Percentiles rank a stretch among this genome's conserved stretches.
phyloP scores from a whole-genome alignment of 2,888 invertebrate genomes.

The Dasysyrphus tricinctus region DNA sequence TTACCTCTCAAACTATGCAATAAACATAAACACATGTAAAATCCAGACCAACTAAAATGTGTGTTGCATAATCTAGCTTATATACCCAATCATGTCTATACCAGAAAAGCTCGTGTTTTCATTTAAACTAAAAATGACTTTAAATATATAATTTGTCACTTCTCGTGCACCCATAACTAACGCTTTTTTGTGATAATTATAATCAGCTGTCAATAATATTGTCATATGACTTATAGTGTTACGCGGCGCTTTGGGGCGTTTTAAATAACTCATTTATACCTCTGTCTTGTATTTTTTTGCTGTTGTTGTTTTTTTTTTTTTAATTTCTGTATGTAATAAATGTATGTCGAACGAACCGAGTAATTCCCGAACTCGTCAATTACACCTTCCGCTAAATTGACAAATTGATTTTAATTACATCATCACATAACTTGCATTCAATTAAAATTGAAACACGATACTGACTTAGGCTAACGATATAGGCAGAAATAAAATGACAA shows the following conservation, averaged over 20 bases:
- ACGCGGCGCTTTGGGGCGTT: constrained; percentile 40
- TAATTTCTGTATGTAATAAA: neutral
- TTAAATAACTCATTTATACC: constrained; percentile 46
- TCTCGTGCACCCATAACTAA: constrained; percentile 21
- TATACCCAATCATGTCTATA: constrained; percentile 21
- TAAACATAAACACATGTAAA: neutral
- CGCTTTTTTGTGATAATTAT: constrained; percentile 48
- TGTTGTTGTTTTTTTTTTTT: constrained; percentile 8
- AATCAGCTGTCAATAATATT: constrained; percentile 54
- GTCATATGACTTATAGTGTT: constrained; percentile 51
- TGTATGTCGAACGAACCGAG: constrained; percentile 36
- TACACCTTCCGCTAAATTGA: constrained; percentile 75
- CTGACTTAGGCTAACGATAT: constrained; percentile 30
- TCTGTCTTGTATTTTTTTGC: constrained; percentile 13
- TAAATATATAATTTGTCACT: constrained; percentile 49
- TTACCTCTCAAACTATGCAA: neutral
- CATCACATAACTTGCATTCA: constrained; percentile 71
- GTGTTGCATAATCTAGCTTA: constrained; percentile 32
- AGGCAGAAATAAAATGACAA: constrained; percentile 28
- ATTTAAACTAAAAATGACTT: constrained; percentile 49
- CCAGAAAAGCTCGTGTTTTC: constrained; percentile 50
- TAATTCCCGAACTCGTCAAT: constrained; percentile 69
- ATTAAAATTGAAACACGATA: constrained; percentile 62
- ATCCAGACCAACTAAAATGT: neutral
- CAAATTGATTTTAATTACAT: constrained; percentile 75